Evolutionary conservation across 2,888 invertebrate genomes (phyloP).

Genomic region (Seira musarum): DNA sequence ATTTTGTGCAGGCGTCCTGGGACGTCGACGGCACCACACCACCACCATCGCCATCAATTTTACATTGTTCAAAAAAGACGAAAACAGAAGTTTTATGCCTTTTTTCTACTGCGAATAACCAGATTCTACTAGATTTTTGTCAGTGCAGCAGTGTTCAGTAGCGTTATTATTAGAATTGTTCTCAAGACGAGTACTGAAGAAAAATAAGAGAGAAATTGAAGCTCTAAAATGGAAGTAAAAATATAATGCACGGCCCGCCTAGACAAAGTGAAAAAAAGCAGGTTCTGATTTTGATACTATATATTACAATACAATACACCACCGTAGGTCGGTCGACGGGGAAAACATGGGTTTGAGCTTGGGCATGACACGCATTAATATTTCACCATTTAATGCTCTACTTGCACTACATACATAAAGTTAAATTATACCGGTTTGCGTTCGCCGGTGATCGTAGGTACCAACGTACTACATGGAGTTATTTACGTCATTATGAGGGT

Average conservation of each 20-base stretch:
- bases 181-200: not conserved
- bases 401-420: no score
- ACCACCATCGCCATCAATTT: not conserved
- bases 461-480: no score
- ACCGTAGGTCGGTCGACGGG: no score
- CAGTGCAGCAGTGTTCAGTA: not conserved
- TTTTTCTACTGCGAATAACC: not conserved
- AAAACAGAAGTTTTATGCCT: not conserved
- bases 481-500: no score
- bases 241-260: no score
- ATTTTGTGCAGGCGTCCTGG: not conserved
- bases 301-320: not conserved
- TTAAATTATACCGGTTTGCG: not conserved
- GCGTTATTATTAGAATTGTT: not conserved
- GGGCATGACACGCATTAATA: not conserved
- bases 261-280: not conserved
- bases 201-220: not conserved
- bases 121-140: no score
- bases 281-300: not conserved
- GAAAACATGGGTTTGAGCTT: not conserved
- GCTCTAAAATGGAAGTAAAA: no score
- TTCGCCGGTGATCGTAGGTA: no score
- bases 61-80: not conserved
- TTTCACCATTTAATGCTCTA: no score
- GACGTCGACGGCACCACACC: not conserved